Base-by-base conservation (phyloP, 2,888 invertebrate species). In the Eupithecia dodoneata region DNA sequence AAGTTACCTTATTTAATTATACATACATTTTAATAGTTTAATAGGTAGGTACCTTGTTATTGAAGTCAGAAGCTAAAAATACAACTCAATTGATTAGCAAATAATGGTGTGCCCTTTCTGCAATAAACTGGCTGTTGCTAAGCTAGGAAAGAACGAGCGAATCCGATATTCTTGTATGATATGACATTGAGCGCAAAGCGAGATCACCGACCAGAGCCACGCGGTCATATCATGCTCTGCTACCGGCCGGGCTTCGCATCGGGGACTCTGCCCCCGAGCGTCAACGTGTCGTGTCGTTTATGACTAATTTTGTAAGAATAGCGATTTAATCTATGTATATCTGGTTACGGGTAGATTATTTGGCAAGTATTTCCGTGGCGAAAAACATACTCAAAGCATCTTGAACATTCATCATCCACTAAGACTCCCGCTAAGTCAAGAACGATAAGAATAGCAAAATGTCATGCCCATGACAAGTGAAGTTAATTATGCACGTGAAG, bases 261-360 rank as follows among this genome's bases (percentile, higher is more conserved):
- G 86, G 79, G 89, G 89, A 91, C 91, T 91, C 86, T 91, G 91
- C 85, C 88, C 89, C 87, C 85, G 74, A 79, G 71, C 80, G 80
- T 81, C 81, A 83, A 80, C 78, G 79, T 75, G 12, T 18, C 41
- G 65, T 41, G 41, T 66, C 41, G 66, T 13, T 41, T 81, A 81
- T 89, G 88, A 88, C 87, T 87, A 89, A 88, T 87, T 80, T 84
- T 82, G 81, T 78, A 81, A 83, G 83, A 87, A 88, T 86, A 88
- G 85, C 81, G 66, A 84, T 79, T 79, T 30, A 30, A 30, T 30
- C 30, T 30, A 76, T 76, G 73, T 70, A 45, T 18, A 10, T n/a
- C 47, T 47, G 10, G 47, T 49, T 49, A 44, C 41, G 9, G 15
- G n/a, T n/a, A 76, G 77, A 80, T 76, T 81, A 78, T 77, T 84